A percentile compares a stretch with the other conserved stretches of the same genome.
Conservation (phyloP, 2,888 invertebrate species). For the Tetheella fluctuosa region DNA sequence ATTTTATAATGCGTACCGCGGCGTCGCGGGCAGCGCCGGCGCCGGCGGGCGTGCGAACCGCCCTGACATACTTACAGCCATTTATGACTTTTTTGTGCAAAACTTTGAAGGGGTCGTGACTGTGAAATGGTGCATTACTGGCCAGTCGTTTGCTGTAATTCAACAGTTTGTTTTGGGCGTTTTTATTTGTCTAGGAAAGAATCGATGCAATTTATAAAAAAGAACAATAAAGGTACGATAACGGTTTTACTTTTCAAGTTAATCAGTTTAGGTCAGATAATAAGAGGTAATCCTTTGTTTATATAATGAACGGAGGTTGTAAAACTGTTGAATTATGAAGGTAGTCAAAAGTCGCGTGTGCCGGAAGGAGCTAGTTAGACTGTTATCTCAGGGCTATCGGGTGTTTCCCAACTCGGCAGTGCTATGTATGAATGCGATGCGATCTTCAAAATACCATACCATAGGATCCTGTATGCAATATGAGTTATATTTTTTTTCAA, state of each 20-base stretch:
- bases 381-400: conserved; percentile 76
- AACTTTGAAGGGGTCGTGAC: conserved; percentile 75
- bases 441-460: conserved; percentile 12
- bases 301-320: conserved; percentile 63
- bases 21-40: conserved; percentile 24
- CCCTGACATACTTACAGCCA: conserved; percentile 68
- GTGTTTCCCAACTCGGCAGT: conserved; percentile 54
- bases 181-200: conserved; percentile 46
- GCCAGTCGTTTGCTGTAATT: conserved; percentile 44
- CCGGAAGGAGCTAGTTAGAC: conserved; percentile 72
- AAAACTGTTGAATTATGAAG: conserved; percentile 52
- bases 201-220: conserved; percentile 51
- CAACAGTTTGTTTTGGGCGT: conserved; percentile 61
- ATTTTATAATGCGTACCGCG: conserved; percentile 67
- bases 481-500: not conserved
- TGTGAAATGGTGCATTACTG: conserved; percentile 77
- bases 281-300: conserved; percentile 39
- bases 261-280: conserved; percentile 28
- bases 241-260: conserved; percentile 46
- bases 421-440: conserved; percentile 26
- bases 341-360: conserved; percentile 66
- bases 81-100: conserved; percentile 68
- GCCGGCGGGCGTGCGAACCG: conserved; percentile 68
- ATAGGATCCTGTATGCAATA: conserved; percentile 10
- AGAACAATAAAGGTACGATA: conserved; percentile 20